Percentiles rank a stretch among this genome's conserved stretches.
phyloP scores from a whole-genome alignment of 2,113 vertebrate genomes.

The Sceloporus tristichus region DNA sequence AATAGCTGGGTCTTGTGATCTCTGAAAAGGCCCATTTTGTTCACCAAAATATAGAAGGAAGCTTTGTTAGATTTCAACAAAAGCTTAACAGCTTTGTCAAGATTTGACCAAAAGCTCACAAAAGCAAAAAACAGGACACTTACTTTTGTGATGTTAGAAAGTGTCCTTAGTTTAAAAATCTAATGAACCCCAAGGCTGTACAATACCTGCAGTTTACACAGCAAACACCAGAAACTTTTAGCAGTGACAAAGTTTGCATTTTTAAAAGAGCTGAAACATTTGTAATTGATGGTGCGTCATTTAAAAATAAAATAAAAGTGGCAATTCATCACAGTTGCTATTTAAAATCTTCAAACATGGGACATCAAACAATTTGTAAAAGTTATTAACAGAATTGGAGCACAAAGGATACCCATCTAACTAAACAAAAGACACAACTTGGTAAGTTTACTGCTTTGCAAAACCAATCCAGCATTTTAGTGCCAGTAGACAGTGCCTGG shows the following conservation, averaged over 20 bases:
- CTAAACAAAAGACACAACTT: not conserved
- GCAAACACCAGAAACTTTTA: conserved; percentile 37
- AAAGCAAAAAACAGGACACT: too few species aligned
- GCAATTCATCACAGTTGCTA: not conserved
- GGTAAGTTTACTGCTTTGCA: not conserved
- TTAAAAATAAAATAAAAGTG: conserved; percentile 8
- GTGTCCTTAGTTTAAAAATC: conserved; percentile 17
- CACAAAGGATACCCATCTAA: conserved; percentile 14
- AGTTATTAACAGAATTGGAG: not conserved
- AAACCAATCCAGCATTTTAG: not conserved
- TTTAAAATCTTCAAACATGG: not conserved
- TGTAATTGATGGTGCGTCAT: not conserved
- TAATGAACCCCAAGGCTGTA: conserved; percentile 6
- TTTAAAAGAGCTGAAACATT: not conserved
- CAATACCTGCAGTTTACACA: not conserved
- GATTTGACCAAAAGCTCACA: too few species aligned
- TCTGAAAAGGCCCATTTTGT: too few species aligned
- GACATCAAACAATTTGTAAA: not conserved
- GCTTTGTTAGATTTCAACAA: too few species aligned
- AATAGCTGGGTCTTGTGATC: too few species aligned
- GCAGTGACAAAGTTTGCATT: conserved; percentile 9
- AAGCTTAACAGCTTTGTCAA: too few species aligned
- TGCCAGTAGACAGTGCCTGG: not conserved
- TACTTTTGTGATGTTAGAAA: not conserved
- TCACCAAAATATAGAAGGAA: too few species aligned